A percentile compares a stretch with the other conserved stretches of the same genome.
These are phyloP conservation scores for Lophotriccus pileatus DNA, from an alignment of 2,797 vertebrate genomes.

Conservation along the genomic window DNA sequence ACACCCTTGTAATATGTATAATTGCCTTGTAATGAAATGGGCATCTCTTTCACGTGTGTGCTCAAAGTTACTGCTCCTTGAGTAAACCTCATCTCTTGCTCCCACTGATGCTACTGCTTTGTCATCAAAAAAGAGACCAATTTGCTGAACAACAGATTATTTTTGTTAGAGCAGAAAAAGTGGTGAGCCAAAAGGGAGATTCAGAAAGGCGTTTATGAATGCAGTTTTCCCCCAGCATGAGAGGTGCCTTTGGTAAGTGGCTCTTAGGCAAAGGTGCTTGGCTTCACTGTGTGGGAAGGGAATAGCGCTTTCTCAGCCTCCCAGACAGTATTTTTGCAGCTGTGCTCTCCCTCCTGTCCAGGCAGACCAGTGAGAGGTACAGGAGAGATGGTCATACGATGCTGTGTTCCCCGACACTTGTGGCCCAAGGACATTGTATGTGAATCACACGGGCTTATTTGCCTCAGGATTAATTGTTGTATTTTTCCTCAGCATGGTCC, in stretches of 20 bases:
- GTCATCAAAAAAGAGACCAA: background rate
- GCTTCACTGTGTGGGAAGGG: background rate
- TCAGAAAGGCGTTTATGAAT: background rate
- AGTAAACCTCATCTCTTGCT: background rate
- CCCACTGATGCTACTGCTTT: background rate
- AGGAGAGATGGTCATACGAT: accelerated
- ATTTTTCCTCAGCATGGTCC: background rate
- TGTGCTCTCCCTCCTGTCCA: background rate
- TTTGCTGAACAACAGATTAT: background rate
- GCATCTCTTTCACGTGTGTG: background rate
- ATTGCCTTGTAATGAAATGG: background rate
- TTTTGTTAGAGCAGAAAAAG: background rate
- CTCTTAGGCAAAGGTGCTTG: background rate
- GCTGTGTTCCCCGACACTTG: background rate
- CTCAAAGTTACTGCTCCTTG: background rate
- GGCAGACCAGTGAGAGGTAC: background rate
- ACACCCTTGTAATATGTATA: background rate
- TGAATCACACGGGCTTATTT: background rate
- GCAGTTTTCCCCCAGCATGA: background rate
- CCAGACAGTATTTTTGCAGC: background rate
- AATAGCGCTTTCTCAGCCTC: background rate
- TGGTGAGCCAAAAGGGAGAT: background rate
- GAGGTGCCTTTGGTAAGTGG: background rate
- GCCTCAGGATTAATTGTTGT: background rate
- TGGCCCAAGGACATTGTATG: background rate